Percentiles rank a stretch among this genome's conserved stretches.
Conservation (phyloP, 30 jellyfish, hydroid and myxozoan genomes). For the Cassiopea andromeda region DNA sequence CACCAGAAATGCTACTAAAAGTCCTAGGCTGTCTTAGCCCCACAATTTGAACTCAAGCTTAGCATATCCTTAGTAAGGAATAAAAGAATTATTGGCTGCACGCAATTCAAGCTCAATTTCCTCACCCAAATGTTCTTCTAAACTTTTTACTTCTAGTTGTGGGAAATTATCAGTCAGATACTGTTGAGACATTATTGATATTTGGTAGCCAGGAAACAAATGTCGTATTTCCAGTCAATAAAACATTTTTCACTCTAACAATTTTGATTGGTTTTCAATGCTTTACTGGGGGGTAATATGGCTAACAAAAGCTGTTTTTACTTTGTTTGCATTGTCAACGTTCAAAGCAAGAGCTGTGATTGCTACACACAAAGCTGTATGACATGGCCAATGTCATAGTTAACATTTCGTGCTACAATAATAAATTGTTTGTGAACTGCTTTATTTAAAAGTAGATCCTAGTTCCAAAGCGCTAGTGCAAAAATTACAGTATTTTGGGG, state of each 20-base stretch:
- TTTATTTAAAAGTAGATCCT: constrained; percentile 26
- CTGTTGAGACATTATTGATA: constrained; percentile 42
- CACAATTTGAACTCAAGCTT: constrained; percentile 26
- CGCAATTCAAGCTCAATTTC: constrained; percentile 27
- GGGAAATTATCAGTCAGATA: constrained; percentile 37
- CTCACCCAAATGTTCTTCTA: constrained; percentile 11
- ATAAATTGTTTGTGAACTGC: constrained; percentile 40
- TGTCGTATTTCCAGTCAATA: constrained; percentile 31
- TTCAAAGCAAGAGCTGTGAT: constrained; percentile 39
- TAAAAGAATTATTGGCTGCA: constrained; percentile 55
- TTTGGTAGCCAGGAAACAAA: constrained; percentile 63
- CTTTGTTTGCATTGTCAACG: constrained; percentile 9
- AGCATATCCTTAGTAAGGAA: constrained; percentile 54
- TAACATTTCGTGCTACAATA: constrained; percentile 64
- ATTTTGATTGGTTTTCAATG: constrained; percentile 23
- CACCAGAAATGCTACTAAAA: constrained; percentile 65
- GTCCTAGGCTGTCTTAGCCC: background rate
- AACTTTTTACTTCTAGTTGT: constrained; percentile 4
- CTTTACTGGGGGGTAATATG: constrained; percentile 58
- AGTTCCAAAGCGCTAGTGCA: constrained; percentile 46
- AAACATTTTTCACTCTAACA: constrained; percentile 65
- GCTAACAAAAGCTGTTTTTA: constrained; percentile 21
- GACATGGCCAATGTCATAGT: constrained; percentile 65
- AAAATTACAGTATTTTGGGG: constrained; percentile 32
- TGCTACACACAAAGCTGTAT: constrained; percentile 48